phyloP scores from a whole-genome alignment of 2,797 vertebrate genomes.

The Enteromius anoplus region DNA sequence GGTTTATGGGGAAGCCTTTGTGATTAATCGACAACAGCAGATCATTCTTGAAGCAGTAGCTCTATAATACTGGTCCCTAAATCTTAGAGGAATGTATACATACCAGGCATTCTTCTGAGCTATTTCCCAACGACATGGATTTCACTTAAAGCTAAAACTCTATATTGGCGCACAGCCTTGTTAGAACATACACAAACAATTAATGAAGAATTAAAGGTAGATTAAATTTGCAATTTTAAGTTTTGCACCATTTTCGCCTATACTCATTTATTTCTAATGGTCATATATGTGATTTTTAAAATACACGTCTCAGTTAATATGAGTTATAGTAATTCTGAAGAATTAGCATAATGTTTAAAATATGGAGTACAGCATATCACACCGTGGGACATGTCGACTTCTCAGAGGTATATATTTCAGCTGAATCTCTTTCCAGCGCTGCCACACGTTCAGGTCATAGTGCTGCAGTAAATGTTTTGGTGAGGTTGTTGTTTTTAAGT shows the following conservation, averaged over 20 bases:
- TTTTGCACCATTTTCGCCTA: neutral
- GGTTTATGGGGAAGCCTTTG: slow-evolving; percentile 26
- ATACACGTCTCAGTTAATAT: neutral
- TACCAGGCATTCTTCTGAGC: neutral
- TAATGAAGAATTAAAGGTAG: neutral
- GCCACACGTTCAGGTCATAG: neutral
- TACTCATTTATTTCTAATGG: neutral
- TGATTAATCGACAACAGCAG: slow-evolving; percentile 50
- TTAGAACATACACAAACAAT: neutral
- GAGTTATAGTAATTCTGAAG: neutral
- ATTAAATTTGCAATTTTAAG: too few relatives aligned
- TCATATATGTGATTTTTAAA: neutral
- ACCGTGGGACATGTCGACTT: neutral
- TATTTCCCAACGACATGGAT: neutral
- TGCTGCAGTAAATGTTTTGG: neutral
- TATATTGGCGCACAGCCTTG: neutral
- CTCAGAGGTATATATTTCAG: neutral
- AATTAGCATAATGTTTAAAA: neutral
- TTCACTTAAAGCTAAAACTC: neutral
- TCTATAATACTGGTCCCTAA: neutral
- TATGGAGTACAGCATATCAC: neutral
- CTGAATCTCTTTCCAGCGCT: neutral
- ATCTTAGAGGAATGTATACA: neutral
- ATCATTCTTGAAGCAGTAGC: slow-evolving; percentile 16
- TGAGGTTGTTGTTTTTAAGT: neutral